phyloP scores from a whole-genome alignment of 2,888 invertebrate genomes.

The Standfussiana lucernea region DNA sequence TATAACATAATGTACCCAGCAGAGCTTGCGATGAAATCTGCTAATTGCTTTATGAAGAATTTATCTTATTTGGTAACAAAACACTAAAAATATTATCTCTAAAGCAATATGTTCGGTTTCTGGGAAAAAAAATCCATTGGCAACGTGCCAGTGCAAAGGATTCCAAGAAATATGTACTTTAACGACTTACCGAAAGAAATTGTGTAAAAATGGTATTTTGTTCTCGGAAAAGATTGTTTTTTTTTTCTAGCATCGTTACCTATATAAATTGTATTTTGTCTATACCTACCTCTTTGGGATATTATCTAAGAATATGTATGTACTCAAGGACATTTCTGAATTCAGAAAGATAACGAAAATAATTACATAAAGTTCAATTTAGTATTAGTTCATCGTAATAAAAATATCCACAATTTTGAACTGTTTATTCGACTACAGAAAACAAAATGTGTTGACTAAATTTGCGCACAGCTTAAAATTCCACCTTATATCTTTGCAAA shows the following conservation, averaged over 20 bases:
- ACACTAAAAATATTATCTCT: constrained; percentile 33
- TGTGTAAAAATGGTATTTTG: constrained; percentile 43
- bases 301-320: not conserved
- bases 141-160: constrained; percentile 41
- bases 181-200: constrained; percentile 41
- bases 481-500: not conserved
- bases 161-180: constrained; percentile 53
- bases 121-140: constrained; percentile 43
- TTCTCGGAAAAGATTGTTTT: constrained; percentile 50
- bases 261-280: constrained; percentile 16
- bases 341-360: not conserved
- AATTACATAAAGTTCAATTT: not conserved
- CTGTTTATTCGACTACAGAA: not conserved
- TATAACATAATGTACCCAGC: not conserved
- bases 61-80: not conserved
- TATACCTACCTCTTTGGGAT: not conserved
- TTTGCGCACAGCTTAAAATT: not conserved
- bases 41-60: constrained; percentile 30
- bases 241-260: constrained; percentile 25
- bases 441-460: not conserved
- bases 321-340: not conserved
- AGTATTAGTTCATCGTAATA: not conserved
- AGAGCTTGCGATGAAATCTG: constrained; percentile 4
- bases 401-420: not conserved
- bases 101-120: constrained; percentile 27